Percentiles rank a stretch among this genome's conserved stretches.
phyloP scores from a whole-genome alignment of 2,888 invertebrate genomes.

The Terebella lapidaria region DNA sequence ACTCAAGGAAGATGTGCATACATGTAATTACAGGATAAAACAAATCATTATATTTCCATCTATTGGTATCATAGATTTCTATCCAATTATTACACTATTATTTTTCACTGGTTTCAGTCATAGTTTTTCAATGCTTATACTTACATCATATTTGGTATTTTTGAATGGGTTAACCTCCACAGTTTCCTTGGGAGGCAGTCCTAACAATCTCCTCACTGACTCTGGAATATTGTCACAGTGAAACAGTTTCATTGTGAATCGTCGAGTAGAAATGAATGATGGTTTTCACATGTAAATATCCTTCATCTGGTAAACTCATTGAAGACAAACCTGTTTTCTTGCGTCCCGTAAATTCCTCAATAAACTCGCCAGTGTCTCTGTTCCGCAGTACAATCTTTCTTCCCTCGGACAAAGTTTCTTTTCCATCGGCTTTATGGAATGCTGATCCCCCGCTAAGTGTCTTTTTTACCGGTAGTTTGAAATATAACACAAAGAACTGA shows the following conservation, averaged over 20 bases:
- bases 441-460: conserved; percentile 48
- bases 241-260: background rate
- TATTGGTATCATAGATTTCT: no score
- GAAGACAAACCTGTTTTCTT: conserved; percentile 38
- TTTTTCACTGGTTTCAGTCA: no score
- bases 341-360: conserved; percentile 40
- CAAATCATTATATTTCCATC: no score
- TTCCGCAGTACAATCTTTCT: conserved; percentile 39
- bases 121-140: no score
- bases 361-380: conserved; percentile 39
- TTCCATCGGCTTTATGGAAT: conserved; percentile 36
- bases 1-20: no score
- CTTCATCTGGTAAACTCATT: background rate
- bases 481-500: no score
- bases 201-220: conserved; percentile 35
- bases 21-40: no score
- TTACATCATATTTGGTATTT: background rate
- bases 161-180: conserved; percentile 24
- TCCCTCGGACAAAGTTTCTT: conserved; percentile 39
- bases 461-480: conserved; percentile 28
- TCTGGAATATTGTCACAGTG: conserved; percentile 16
- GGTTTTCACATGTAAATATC: background rate
- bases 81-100: no score
- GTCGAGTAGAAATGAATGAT: no score
- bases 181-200: conserved; percentile 30